Percentiles rank a stretch among this genome's conserved stretches.
These are phyloP conservation scores for Orius insidiosus DNA, from an alignment of 1,140 invertebrate species.

Conservation along the genomic window DNA sequence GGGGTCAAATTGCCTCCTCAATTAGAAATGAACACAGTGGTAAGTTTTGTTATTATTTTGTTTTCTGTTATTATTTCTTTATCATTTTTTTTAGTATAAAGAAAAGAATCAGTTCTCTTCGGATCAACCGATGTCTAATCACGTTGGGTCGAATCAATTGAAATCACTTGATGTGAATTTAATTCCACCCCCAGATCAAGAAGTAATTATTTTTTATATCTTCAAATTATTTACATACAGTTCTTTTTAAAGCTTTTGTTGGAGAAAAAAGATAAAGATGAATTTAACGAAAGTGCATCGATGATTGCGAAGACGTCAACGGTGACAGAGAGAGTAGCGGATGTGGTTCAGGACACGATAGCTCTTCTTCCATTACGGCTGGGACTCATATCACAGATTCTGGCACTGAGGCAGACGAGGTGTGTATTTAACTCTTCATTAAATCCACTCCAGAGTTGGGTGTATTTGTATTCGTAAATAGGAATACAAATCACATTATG, in stretches of 20 bases:
- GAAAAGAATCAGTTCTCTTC: constrained; percentile 8
- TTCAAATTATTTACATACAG: no score
- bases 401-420: constrained; percentile 31
- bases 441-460: no score
- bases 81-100: constrained; percentile 16
- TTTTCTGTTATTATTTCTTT: neutral
- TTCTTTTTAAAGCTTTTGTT: constrained; percentile 21
- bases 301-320: constrained; percentile 27
- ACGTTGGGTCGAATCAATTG: constrained; percentile 4
- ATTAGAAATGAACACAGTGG: constrained; percentile 27
- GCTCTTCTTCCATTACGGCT: constrained; percentile 35
- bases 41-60: constrained; percentile 17
- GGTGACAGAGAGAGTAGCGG: constrained; percentile 31
- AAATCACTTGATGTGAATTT: constrained; percentile 6
- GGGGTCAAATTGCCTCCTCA: constrained; percentile 37
- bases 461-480: no score
- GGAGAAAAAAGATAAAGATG: constrained; percentile 25
- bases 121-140: constrained; percentile 7
- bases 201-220: neutral
- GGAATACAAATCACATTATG: no score
- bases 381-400: constrained; percentile 34
- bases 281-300: constrained; percentile 26
- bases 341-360: constrained; percentile 37
- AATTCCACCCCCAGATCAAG: constrained; percentile 15
- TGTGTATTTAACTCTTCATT: no score